A percentile compares a stretch with the other conserved stretches of the same genome.
These are phyloP conservation scores for Drosophila pegasa DNA, from an alignment of 2,888 invertebrate genomes.

Conservation along the genomic window DNA sequence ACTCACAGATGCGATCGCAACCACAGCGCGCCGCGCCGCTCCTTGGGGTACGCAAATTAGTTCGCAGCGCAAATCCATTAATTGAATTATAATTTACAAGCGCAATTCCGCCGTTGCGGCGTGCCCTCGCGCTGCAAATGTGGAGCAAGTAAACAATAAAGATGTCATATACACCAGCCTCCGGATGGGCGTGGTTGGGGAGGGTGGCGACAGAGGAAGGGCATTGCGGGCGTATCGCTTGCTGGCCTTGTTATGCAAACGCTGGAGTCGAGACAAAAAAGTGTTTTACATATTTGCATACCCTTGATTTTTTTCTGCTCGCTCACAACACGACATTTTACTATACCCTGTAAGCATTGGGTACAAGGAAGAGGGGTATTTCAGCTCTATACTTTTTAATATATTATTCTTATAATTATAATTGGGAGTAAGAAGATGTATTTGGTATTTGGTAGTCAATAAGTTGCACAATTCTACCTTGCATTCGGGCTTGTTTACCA, in stretches of 20 bases:
- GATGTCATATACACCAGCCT: conserved; percentile 44
- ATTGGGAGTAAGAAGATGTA: no score
- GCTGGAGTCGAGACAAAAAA: conserved; percentile 22
- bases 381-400: no score
- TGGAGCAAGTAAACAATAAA: conserved; percentile 55
- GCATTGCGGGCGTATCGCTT: neutral
- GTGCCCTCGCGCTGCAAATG: conserved; percentile 11
- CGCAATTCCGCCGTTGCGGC: conserved; percentile 27
- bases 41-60: conserved; percentile 63
- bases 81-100: conserved; percentile 74
- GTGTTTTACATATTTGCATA: conserved; percentile 10
- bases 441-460: no score
- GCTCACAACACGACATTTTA: neutral
- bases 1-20: conserved; percentile 27
- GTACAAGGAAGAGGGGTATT: neutral
- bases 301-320: conserved; percentile 1
- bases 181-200: conserved; percentile 17
- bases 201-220: conserved; percentile 2
- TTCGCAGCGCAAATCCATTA: conserved; percentile 68
- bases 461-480: no score
- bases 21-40: neutral
- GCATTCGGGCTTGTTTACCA: no score
- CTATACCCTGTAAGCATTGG: conserved; percentile 12
- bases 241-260: conserved; percentile 37
- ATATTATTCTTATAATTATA: no score